Percentiles rank a stretch among this genome's conserved stretches.
Conservation (phyloP, 2,797 vertebrate species). For the Luscinia luscinia region DNA sequence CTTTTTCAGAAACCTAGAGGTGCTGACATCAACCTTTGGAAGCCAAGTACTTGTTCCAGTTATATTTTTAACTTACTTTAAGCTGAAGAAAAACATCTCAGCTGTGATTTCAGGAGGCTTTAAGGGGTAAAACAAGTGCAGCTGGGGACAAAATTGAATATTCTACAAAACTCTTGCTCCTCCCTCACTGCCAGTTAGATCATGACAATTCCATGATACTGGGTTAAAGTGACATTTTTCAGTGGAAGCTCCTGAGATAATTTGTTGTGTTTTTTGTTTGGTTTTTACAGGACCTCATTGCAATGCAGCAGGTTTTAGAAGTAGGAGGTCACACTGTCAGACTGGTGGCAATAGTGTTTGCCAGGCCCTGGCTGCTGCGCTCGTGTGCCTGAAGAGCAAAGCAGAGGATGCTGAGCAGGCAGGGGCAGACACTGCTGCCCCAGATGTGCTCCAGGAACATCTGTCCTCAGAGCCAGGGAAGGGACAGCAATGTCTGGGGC, state of each 20-base stretch:
- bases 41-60: not conserved
- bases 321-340: constrained; percentile 82
- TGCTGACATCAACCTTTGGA: not conserved
- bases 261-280: not conserved
- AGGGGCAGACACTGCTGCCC: not conserved
- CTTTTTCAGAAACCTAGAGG: not conserved
- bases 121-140: not conserved
- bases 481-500: not conserved
- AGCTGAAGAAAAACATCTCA: not conserved
- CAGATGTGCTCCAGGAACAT: not conserved
- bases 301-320: constrained; percentile 82
- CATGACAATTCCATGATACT: not conserved
- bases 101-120: not conserved
- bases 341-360: constrained; percentile 81
- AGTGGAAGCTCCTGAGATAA: not conserved
- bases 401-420: not conserved
- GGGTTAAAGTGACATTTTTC: not conserved
- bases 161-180: not conserved
- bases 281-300: constrained; percentile 82
- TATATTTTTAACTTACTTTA: not conserved
- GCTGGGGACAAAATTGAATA: not conserved
- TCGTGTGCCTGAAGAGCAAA: constrained; percentile 59
- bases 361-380: constrained; percentile 88
- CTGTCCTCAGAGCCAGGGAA: not conserved
- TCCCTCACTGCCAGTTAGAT: not conserved